Conservation (phyloP, 2,797 vertebrate species). For the Hapalemur alaotrensis region DNA sequence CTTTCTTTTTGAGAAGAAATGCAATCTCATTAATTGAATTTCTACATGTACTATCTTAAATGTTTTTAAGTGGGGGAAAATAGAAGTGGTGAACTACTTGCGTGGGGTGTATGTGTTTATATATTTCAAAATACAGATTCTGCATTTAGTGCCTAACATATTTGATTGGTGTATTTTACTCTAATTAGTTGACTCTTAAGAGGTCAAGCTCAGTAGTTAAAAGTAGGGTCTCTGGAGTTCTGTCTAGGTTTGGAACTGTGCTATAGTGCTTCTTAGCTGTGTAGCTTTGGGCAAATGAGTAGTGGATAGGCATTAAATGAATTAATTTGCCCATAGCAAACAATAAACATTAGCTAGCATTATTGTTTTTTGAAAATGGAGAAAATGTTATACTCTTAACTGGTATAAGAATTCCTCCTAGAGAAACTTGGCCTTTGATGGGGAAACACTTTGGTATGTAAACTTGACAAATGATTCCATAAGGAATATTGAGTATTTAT, state of each 20-base stretch:
- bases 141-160: neutral
- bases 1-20: constrained; percentile 13
- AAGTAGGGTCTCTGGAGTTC: neutral
- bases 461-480: neutral
- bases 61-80: constrained; percentile 24
- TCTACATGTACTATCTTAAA: neutral
- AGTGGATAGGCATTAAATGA: neutral
- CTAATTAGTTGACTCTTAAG: neutral
- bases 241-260: neutral
- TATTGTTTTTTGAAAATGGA: constrained; percentile 9
- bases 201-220: constrained; percentile 12
- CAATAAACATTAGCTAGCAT: neutral
- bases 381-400: neutral
- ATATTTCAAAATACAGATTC: neutral
- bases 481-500: neutral
- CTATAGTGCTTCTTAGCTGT: neutral
- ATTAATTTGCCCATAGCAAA: neutral
- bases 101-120: neutral
- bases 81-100: neutral
- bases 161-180: constrained; percentile 9
- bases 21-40: neutral
- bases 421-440: neutral
- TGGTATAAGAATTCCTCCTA: constrained; percentile 6
- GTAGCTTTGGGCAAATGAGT: neutral
- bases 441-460: neutral